A percentile compares a stretch with the other conserved stretches of the same genome.
These are phyloP conservation scores for Sardina pilchardus DNA, from an alignment of 2,113 vertebrate species.

Conservation along the genomic window DNA sequence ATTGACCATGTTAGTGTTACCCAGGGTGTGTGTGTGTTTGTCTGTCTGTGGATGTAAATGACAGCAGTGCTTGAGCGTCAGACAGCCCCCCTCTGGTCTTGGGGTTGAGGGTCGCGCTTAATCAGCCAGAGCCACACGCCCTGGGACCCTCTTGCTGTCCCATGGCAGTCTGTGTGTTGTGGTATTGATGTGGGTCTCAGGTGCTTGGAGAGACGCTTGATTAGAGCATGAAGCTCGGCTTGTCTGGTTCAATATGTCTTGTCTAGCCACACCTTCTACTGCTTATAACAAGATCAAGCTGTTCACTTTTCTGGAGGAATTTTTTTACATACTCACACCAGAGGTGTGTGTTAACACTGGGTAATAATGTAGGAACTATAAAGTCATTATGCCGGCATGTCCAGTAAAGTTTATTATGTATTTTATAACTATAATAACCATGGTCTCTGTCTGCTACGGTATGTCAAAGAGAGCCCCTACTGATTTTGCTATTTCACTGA, in stretches of 20 bases:
- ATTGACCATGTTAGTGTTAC: conserved; percentile 62
- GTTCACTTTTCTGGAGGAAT: neutral
- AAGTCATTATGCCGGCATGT: neutral
- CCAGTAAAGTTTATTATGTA: neutral
- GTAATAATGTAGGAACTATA: neutral
- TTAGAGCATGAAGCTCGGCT: neutral
- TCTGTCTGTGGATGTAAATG: conserved; percentile 36
- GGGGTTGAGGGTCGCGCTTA: neutral
- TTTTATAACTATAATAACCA: neutral
- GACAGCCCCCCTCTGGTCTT: conserved; percentile 12
- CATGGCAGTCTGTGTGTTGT: neutral
- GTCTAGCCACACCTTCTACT: neutral
- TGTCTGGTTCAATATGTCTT: conserved; percentile 12
- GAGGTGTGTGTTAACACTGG: neutral
- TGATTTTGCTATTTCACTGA: no score
- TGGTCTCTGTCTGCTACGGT: neutral
- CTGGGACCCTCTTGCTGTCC: neutral
- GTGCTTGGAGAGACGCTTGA: neutral
- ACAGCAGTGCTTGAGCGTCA: conserved; percentile 50
- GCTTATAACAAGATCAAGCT: neutral
- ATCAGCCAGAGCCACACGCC: neutral
- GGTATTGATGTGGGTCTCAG: conserved; percentile 10
- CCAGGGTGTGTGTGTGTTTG: conserved; percentile 24
- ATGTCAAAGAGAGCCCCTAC: neutral
- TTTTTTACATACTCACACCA: neutral